Conservation (phyloP, 2,888 invertebrate genomes). For the Eurytoma californica region DNA sequence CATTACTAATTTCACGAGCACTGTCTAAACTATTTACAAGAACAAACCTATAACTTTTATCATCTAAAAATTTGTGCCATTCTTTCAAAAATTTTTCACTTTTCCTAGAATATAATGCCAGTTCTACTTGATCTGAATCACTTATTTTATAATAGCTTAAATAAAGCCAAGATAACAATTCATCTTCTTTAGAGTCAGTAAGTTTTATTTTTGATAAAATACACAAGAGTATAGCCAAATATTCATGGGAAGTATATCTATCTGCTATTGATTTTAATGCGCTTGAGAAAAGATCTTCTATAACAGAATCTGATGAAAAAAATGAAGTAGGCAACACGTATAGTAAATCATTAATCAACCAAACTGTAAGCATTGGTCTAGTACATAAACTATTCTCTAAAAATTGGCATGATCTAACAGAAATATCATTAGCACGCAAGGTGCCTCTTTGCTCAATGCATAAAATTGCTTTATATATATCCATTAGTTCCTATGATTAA, state of each 20-base stretch:
- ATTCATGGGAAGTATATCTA: conserved; percentile 57
- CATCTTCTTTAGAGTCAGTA: conserved; percentile 61
- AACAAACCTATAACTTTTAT: conserved; percentile 58
- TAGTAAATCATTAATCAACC: conserved; percentile 67
- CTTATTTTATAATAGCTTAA: conserved; percentile 61
- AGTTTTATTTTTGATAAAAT: conserved; percentile 68
- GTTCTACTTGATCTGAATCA: conserved; percentile 62
- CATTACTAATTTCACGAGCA: conserved; percentile 61
- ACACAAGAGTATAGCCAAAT: conserved; percentile 61
- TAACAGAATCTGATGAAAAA: conserved; percentile 57
- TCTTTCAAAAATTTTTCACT: conserved; percentile 63
- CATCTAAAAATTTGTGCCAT: conserved; percentile 66
- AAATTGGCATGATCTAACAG: conserved; percentile 72
- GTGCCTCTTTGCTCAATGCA: conserved; percentile 63
- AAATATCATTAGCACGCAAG: conserved; percentile 71
- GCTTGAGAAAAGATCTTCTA: conserved; percentile 66
- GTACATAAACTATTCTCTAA: conserved; percentile 75
- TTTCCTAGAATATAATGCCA: conserved; percentile 66
- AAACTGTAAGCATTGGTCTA: conserved; percentile 72
- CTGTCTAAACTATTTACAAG: conserved; percentile 56
- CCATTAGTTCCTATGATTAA: conserved; percentile 51
- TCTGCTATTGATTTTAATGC: conserved; percentile 62
- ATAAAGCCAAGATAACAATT: conserved; percentile 64
- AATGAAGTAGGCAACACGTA: conserved; percentile 62
- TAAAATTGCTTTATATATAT: conserved; percentile 58